These are phyloP conservation scores for Balaenoptera acutorostrata DNA, from an alignment of 2,113 vertebrate genomes.

Conservation along the genomic window DNA sequence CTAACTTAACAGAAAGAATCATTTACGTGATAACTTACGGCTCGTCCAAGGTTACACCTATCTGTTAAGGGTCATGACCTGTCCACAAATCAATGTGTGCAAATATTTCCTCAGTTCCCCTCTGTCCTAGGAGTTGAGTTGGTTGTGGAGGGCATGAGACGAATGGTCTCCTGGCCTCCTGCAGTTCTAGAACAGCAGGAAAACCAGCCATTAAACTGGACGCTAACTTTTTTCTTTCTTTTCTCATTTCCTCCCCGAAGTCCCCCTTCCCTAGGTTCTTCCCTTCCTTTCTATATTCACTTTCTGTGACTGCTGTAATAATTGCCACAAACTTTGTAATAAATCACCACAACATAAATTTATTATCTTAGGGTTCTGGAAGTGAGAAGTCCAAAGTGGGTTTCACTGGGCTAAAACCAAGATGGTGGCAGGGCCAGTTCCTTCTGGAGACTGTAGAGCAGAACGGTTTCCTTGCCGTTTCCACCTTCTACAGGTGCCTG, in stretches of 20 bases:
- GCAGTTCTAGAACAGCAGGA: not conserved
- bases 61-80: not conserved
- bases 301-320: not conserved
- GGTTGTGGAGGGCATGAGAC: no score
- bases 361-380: not conserved
- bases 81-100: not conserved
- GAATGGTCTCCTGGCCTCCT: not conserved
- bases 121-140: not conserved
- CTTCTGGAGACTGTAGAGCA: not conserved
- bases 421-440: not conserved
- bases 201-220: not conserved
- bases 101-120: not conserved
- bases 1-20: not conserved
- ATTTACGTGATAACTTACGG: not conserved
- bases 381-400: not conserved
- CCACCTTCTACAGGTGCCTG: not conserved
- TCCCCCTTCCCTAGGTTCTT: not conserved
- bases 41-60: not conserved
- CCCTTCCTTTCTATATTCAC: not conserved
- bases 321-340: no score
- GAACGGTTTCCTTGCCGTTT: no score
- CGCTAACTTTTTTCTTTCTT: not conserved
- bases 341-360: rapidly evolving
- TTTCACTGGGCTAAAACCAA: not conserved
- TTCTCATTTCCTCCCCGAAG: not conserved